Percentiles rank a stretch among this genome's conserved stretches.
phyloP scores from a whole-genome alignment of 2,797 vertebrate genomes.

The Sylvilagus floridanus region DNA sequence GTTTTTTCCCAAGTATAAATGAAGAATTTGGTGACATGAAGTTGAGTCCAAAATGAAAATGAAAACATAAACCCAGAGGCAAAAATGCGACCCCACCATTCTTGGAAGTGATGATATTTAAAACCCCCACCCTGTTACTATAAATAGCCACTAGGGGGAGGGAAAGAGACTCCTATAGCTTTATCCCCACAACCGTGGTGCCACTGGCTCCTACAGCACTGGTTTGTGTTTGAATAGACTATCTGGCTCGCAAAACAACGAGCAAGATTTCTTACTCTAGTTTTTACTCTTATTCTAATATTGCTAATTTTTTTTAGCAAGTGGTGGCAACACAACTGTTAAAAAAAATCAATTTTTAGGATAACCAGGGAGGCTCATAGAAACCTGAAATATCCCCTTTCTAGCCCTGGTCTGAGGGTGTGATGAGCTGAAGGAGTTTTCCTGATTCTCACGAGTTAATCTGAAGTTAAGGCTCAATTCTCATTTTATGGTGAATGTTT shows the following conservation, averaged over 20 bases:
- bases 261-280: constrained; percentile 76
- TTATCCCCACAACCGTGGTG: constrained; percentile 77
- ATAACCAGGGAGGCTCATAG: constrained; percentile 50
- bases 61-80: constrained; percentile 18
- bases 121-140: constrained; percentile 68
- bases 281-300: constrained; percentile 83
- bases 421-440: constrained; percentile 82
- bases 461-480: constrained; percentile 85
- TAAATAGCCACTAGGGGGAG: constrained; percentile 37
- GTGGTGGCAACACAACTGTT: constrained; percentile 69
- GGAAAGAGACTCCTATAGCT: background rate
- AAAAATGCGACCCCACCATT: constrained; percentile 60
- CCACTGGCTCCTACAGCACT: constrained; percentile 74
- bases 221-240: constrained; percentile 78
- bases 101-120: constrained; percentile 61
- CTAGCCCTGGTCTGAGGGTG: constrained; percentile 84
- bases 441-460: constrained; percentile 80
- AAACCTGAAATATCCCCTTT: constrained; percentile 83
- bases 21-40: constrained; percentile 69
- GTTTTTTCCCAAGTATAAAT: constrained; percentile 81
- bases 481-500: constrained; percentile 79
- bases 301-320: constrained; percentile 72
- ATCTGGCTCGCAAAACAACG: constrained; percentile 83
- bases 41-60: constrained; percentile 72
- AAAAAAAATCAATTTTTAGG: constrained; percentile 73